Evolutionary conservation across 2,113 vertebrate genomes (phyloP).

Genomic region (Centropristis striata): DNA sequence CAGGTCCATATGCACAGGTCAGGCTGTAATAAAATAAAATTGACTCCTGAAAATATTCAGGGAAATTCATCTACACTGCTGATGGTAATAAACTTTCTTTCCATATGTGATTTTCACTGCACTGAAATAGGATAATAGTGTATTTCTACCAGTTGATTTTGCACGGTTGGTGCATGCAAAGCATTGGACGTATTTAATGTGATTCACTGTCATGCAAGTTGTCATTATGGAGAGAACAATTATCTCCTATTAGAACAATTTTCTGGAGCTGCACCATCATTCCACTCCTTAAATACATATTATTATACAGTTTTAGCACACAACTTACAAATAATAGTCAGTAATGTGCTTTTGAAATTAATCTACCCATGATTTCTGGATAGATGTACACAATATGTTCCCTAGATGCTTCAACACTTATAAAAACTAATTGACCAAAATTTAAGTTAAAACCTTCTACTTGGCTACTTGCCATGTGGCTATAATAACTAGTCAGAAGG

Average conservation of each 20-base stretch:
- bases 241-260: neutral
- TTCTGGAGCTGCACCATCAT: neutral
- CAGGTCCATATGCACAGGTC: slow-evolving; percentile 32
- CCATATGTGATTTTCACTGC: neutral
- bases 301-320: neutral
- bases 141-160: neutral
- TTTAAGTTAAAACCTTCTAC: neutral
- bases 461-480: neutral
- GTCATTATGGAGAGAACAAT: neutral
- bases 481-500: neutral
- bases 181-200: neutral
- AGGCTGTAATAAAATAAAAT: slow-evolving; percentile 40
- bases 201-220: neutral
- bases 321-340: neutral
- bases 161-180: neutral
- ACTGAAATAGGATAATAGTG: neutral
- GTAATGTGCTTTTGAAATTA: neutral
- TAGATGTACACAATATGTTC: neutral
- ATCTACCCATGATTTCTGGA: neutral
- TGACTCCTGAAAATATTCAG: slow-evolving; percentile 27
- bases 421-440: too few species aligned
- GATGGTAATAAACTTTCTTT: slow-evolving; percentile 1
- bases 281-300: slow-evolving; percentile 1
- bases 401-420: neutral
- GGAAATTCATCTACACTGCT: slow-evolving; percentile 10